Evolutionary conservation across 2,888 invertebrate genomes (phyloP), one percentile per base, ranked within the genome.

Genomic region (Microplitis manilae): DNA sequence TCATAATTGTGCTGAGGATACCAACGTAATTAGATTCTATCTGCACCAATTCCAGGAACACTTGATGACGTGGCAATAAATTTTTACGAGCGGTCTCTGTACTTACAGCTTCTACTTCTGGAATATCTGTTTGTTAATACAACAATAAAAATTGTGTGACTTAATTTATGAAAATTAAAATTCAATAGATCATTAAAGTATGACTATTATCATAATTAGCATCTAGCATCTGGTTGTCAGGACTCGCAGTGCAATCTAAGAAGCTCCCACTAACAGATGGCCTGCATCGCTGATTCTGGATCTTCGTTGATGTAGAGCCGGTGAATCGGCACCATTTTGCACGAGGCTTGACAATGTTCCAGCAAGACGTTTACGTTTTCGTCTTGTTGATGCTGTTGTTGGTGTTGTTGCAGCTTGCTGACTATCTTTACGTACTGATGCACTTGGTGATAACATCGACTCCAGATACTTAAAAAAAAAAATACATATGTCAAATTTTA

Each of bases 11-110:
- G 85, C 96, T 94, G 84, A 99, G 92, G 87, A 99, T 98, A 79
- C 95, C 95, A 79, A 99, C 98, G 90, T 99, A 99, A 92, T 99
- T 99, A 78, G 95, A 96, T 91, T 99, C 99, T 0, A 99, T 99
- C 90, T 98, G 97, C 81, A 97, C 93, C 85, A 99, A 93, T 91
- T 99, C 99, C 91, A 96, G 93, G 89, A 96, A 96, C 71, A 96
- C 96, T 90, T 95, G 95, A 86, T 96, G 95, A 73, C 96, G 92
- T 2, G 95, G 93, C 65, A 95, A 94, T 89, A 94, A 92, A 83
- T 93, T 92, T 86, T 94, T 94, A 80, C 94, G 91, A 77, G 93
- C 92, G 73, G 93, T 92, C 85, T 94, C 94, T 79, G 86, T 83
- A 83, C 92, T 92, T 68, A 92, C 92, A 65, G 92, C 91, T 88